phyloP scores from a whole-genome alignment of 2,113 vertebrate species.

The Corythaixoides concolor region DNA sequence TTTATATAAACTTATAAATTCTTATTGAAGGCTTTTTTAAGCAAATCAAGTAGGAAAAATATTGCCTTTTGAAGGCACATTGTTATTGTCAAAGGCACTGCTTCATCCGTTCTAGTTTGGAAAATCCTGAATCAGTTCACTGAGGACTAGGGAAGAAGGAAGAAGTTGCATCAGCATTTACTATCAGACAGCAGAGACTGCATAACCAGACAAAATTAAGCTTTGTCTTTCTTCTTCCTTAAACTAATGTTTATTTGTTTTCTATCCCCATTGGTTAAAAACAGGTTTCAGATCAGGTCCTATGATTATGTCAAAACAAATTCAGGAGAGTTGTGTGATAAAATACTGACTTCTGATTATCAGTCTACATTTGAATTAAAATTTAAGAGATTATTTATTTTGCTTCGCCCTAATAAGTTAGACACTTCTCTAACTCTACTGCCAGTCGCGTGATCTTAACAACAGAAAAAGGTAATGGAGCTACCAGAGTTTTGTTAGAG shows the following conservation, averaged over 20 bases:
- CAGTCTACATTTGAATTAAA: not conserved
- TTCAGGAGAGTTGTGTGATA: not conserved
- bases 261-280: not conserved
- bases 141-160: not conserved
- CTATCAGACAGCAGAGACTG: not conserved
- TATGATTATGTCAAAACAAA: not conserved
- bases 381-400: not conserved
- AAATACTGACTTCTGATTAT: not conserved
- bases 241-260: not conserved
- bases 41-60: not conserved
- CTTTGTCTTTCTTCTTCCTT: not conserved
- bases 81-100: not conserved
- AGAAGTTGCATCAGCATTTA: not conserved
- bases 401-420: not conserved
- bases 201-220: not conserved
- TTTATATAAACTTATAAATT: not conserved
- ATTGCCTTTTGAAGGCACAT: not conserved
- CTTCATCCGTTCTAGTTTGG: not conserved
- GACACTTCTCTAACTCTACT: not conserved
- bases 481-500: not conserved
- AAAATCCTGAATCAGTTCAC: not conserved
- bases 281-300: not conserved
- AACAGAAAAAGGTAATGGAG: not conserved
- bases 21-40: not conserved
- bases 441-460: not conserved